phyloP scores from a whole-genome alignment of 2,888 invertebrate genomes.

The Pseudeuparius sepicola region DNA sequence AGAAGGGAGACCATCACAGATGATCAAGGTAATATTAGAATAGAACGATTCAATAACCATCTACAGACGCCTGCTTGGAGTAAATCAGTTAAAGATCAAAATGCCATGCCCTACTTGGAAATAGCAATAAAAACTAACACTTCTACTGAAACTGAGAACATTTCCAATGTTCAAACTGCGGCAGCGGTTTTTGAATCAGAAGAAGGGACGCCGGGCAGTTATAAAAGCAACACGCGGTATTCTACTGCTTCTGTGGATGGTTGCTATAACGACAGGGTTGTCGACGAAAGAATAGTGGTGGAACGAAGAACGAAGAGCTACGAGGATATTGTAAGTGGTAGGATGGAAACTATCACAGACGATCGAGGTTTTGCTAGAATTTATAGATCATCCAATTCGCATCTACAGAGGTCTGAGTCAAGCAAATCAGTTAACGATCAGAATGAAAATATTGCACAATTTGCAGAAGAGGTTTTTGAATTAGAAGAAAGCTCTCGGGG shows the following conservation, averaged over 20 bases:
- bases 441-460: neutral
- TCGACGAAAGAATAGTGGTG: neutral
- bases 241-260: slow-evolving; percentile 23
- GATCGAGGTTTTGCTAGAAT: slow-evolving; percentile 26
- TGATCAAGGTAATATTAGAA: slow-evolving; percentile 25
- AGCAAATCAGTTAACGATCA: too few relatives aligned
- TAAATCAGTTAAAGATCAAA: too few relatives aligned
- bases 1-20: slow-evolving; percentile 26
- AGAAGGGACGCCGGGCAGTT: slow-evolving; percentile 7
- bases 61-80: too few relatives aligned
- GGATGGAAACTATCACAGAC: slow-evolving; percentile 26
- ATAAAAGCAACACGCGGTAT: slow-evolving; percentile 25
- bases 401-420: too few relatives aligned
- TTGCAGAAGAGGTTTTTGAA: neutral
- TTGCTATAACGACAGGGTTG: slow-evolving; percentile 2
- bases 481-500: neutral
- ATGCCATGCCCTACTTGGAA: slow-evolving; percentile 25
- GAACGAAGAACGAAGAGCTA: too few relatives aligned
- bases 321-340: slow-evolving; percentile 1
- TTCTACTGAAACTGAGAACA: too few relatives aligned
- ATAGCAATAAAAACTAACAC: too few relatives aligned
- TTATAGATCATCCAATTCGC: slow-evolving; percentile 21
- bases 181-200: too few relatives aligned
- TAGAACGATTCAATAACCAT: slow-evolving; percentile 22
- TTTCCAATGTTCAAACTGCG: too few relatives aligned